phyloP scores from a whole-genome alignment of 1,140 invertebrate species.

The Drosophila navojoa region DNA sequence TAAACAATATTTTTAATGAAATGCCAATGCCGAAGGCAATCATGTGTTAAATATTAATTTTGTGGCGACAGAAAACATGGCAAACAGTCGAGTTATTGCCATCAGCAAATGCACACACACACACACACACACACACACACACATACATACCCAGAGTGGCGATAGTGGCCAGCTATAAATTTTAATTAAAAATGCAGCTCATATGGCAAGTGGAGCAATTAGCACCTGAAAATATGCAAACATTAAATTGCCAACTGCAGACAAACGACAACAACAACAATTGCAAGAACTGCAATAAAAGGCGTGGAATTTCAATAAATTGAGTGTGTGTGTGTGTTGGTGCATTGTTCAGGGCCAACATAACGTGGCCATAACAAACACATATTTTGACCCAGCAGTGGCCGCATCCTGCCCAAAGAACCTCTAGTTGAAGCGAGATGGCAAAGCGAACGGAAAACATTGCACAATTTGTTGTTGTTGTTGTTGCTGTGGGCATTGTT shows the following conservation, averaged over 20 bases:
- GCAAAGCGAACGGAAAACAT: conserved; percentile 70
- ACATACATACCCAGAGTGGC: conserved; percentile 3
- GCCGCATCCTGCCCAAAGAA: conserved; percentile 63
- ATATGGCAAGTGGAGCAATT: conserved; percentile 83
- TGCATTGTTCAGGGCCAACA: conserved; percentile 51
- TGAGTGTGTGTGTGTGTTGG: conserved; percentile 14
- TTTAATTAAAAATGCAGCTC: conserved; percentile 83
- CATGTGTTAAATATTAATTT: conserved; percentile 83
- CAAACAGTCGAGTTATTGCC: conserved; percentile 54
- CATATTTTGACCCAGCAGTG: conserved; percentile 80
- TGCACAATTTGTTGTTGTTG: conserved; percentile 70
- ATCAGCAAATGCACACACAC: conserved; percentile 14
- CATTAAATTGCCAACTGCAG: conserved; percentile 78
- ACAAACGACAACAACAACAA: conserved; percentile 33
- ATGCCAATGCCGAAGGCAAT: conserved; percentile 75
- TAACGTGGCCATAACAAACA: conserved; percentile 81
- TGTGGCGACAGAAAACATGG: conserved; percentile 72
- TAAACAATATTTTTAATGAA: conserved; percentile 83
- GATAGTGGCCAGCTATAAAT: conserved; percentile 61
- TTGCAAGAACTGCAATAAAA: conserved; percentile 53
- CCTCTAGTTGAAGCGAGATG: conserved; percentile 34
- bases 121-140: not conserved
- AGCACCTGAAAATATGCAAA: conserved; percentile 84
- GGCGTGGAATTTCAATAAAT: conserved; percentile 66
- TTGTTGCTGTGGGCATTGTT: conserved; percentile 57